Evolutionary conservation across 2,113 vertebrate species (phyloP), one percentile per base, ranked within the genome.

Genomic region (Gracilinanus agilis): DNA sequence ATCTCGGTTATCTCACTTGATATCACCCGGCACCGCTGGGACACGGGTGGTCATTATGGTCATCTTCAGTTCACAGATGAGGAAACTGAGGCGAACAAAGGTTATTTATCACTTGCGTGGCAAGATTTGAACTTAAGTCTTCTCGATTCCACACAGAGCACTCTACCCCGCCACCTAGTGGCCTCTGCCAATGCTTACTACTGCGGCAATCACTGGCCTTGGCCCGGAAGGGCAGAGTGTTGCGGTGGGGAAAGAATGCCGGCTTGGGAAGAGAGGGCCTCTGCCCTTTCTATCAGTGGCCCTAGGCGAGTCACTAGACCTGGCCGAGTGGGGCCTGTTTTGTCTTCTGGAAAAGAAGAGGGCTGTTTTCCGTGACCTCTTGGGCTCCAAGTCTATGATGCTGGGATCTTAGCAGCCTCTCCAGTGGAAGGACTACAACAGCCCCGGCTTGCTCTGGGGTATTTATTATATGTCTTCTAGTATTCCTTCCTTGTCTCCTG

Each of bases 1-100:
- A 7, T 34, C 2, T 1, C 2, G 2, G 2, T 21, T 0, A 40
- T 83, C n/a, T 83, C n/a, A 40, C 5, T 8, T n/a, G 67, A 7
- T 40, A 21, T 21, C 67, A 40, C 34, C 19, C 29, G 16, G 16
- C 67, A 83, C 16, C 67, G 21, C 67, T 21, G 67, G 21, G 67
- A 16, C 13, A 16, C 11, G 12, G 29, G 27, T 34, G 27, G 29
- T 34, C 29, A 83, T 8, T n/a, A 29, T 8, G 29, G 1, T n/a
- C 9, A 21, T 40, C n/a, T 34, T 83, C 67, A 40, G 9, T 83
- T 21, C 21, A 23, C 67, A 83, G 34, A 83, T 7, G 16, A 83
- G n/a, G 67, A 83, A 83, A 83, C n/a, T 23, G 67, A 83, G n/a
- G 67, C 67, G n/a, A 23, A 40, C 67, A 83, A 9, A 83, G 67